Conservation (phyloP, 2,888 invertebrate genomes). For the Aphidius colemani region DNA sequence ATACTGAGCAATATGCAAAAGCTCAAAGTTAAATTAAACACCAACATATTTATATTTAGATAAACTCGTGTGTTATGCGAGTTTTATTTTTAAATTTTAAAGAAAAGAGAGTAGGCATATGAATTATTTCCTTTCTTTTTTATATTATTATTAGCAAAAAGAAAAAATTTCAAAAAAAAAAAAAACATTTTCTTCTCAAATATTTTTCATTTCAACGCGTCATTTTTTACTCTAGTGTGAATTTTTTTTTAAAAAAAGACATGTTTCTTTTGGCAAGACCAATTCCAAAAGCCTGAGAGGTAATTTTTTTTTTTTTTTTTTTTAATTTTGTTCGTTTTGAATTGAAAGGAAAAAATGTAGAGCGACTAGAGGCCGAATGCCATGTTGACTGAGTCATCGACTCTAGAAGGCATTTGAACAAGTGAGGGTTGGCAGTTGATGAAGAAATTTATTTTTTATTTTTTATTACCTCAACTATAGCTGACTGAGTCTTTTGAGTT, state of each 20-base stretch:
- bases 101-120: not conserved
- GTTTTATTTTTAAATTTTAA: slow-evolving; percentile 47
- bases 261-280: not conserved
- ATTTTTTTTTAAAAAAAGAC: too few relatives aligned
- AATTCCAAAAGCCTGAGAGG: not conserved
- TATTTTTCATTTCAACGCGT: not conserved
- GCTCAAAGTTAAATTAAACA: not conserved
- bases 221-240: not conserved
- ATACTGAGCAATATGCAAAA: too few relatives aligned
- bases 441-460: too few relatives aligned
- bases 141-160: not conserved
- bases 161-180: not conserved
- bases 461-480: too few relatives aligned
- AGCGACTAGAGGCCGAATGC: slow-evolving; percentile 26
- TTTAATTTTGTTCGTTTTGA: slow-evolving; percentile 7
- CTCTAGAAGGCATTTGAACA: slow-evolving; percentile 20
- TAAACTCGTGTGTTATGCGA: slow-evolving; percentile 49
- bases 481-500: too few relatives aligned
- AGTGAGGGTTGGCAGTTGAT: not conserved
- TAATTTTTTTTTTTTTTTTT: slow-evolving; percentile 19
- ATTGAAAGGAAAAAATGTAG: slow-evolving; percentile 8
- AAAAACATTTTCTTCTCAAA: not conserved
- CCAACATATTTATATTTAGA: slow-evolving; percentile 54
- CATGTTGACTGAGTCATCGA: slow-evolving; percentile 35
- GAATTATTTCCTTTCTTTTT: not conserved